Conservation (phyloP, 2,113 vertebrate genomes). For the Polypterus bichir region DNA sequence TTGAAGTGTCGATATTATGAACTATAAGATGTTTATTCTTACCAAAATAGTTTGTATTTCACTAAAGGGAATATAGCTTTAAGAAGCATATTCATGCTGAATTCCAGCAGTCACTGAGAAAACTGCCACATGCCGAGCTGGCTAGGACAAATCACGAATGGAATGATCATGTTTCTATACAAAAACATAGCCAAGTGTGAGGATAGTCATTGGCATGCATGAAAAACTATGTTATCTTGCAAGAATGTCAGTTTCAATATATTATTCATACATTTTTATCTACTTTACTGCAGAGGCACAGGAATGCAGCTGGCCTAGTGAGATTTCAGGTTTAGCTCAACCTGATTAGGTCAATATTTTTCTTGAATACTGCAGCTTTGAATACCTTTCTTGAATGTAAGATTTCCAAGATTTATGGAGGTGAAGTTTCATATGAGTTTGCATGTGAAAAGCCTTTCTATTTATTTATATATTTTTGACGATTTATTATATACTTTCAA, state of each 20-base stretch:
- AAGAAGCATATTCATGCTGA: background rate
- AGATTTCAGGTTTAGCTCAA: constrained; percentile 6
- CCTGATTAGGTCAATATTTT: constrained; percentile 3
- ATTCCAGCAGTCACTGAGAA: background rate
- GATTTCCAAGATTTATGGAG: constrained; percentile 5
- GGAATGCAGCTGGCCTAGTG: constrained; percentile 2
- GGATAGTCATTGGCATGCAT: constrained; percentile 3
- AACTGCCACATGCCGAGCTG: background rate
- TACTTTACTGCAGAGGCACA: constrained; percentile 5
- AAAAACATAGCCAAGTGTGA: constrained; percentile 1
- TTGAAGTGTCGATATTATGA: too few relatives aligned
- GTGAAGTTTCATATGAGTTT: background rate
- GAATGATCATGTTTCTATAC: background rate
- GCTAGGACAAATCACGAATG: background rate
- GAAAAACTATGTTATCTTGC: background rate
- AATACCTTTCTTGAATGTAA: constrained; percentile 2
- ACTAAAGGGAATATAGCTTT: too few relatives aligned
- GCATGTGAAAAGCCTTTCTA: background rate
- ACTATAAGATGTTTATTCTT: too few relatives aligned
- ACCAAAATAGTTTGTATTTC: too few relatives aligned
- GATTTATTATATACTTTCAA: background rate
- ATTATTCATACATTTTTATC: constrained; percentile 6
- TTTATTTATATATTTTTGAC: background rate
- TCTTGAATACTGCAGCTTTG: background rate
- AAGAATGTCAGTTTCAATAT: constrained; percentile 3